Conservation (phyloP, 2,797 vertebrate genomes). For the Alfaro cultratus region DNA sequence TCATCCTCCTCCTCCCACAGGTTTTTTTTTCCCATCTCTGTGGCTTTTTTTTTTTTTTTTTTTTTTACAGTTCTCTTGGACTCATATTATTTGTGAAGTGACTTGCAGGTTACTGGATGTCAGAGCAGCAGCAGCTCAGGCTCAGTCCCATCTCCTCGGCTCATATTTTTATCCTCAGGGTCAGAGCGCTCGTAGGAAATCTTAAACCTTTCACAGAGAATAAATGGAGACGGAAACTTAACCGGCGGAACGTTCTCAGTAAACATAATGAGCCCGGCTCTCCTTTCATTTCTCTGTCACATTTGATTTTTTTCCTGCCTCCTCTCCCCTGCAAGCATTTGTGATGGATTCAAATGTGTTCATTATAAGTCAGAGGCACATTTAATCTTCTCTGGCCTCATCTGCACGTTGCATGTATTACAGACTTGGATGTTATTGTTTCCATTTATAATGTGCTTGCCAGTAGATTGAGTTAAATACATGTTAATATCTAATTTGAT, state of each 20-base stretch:
- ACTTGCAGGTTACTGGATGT: slow-evolving; percentile 43
- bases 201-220: slow-evolving; percentile 33
- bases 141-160: slow-evolving; percentile 22
- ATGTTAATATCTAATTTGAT: too few relatives aligned
- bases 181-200: slow-evolving; percentile 9
- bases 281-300: slow-evolving; percentile 46
- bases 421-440: too few relatives aligned
- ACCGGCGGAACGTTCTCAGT: slow-evolving; percentile 55
- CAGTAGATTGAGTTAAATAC: too few relatives aligned
- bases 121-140: slow-evolving; percentile 20
- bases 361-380: too few relatives aligned
- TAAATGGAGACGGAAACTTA: slow-evolving; percentile 61
- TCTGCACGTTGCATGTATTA: too few relatives aligned
- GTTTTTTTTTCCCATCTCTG: slow-evolving; percentile 27
- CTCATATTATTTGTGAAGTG: slow-evolving; percentile 54
- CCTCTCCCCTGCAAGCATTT: slow-evolving; percentile 10
- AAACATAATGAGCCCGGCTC: slow-evolving; percentile 38
- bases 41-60: slow-evolving; percentile 31
- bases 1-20: slow-evolving; percentile 41
- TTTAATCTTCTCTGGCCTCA: too few relatives aligned
- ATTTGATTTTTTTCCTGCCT: slow-evolving; percentile 40
- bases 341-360: too few relatives aligned
- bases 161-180: slow-evolving; percentile 19
- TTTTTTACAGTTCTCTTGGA: slow-evolving; percentile 56
- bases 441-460: too few relatives aligned